Percentiles rank a stretch among this genome's conserved stretches.
phyloP scores from a whole-genome alignment of 2,888 invertebrate species.

The Tromatobia lineatoria region DNA sequence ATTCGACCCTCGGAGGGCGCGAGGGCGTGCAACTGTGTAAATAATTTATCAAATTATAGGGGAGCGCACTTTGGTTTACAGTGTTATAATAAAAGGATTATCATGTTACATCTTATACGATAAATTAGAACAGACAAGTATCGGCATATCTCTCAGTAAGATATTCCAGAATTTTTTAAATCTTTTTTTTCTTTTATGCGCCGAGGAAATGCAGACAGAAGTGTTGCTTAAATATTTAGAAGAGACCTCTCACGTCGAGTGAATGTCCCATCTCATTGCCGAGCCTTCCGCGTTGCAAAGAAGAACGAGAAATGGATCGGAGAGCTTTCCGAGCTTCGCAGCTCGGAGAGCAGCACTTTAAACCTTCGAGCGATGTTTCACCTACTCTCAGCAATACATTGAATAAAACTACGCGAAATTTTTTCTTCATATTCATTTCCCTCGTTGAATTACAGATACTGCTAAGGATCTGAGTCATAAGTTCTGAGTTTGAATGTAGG shows the following conservation, averaged over 20 bases:
- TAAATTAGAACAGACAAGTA: not conserved
- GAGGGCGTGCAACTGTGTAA: too few relatives aligned
- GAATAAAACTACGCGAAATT: constrained; percentile 50
- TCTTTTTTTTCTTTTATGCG: constrained; percentile 13
- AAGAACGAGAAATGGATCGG: constrained; percentile 58
- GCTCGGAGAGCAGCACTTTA: constrained; percentile 65
- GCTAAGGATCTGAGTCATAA: constrained; percentile 18
- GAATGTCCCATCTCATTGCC: constrained; percentile 45
- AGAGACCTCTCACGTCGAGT: constrained; percentile 58
- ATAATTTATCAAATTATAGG: too few relatives aligned
- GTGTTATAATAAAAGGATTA: not conserved
- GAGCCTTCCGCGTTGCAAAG: constrained; percentile 15
- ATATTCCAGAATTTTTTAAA: not conserved
- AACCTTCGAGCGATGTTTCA: constrained; percentile 54
- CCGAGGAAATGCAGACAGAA: constrained; percentile 58
- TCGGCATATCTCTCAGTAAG: not conserved
- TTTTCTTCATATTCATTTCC: constrained; percentile 56
- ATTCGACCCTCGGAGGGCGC: too few relatives aligned
- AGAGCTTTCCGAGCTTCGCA: constrained; percentile 64
- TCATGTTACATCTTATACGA: not conserved
- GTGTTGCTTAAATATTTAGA: constrained; percentile 65
- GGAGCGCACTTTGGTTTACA: too few relatives aligned
- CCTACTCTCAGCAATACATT: constrained; percentile 48
- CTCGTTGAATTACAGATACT: constrained; percentile 55
- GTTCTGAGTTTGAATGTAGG: constrained; percentile 19